Evolutionary conservation across 2,888 invertebrate genomes (phyloP), one percentile per base, ranked within the genome.

Genomic region (Trichopria drosophilae): DNA sequence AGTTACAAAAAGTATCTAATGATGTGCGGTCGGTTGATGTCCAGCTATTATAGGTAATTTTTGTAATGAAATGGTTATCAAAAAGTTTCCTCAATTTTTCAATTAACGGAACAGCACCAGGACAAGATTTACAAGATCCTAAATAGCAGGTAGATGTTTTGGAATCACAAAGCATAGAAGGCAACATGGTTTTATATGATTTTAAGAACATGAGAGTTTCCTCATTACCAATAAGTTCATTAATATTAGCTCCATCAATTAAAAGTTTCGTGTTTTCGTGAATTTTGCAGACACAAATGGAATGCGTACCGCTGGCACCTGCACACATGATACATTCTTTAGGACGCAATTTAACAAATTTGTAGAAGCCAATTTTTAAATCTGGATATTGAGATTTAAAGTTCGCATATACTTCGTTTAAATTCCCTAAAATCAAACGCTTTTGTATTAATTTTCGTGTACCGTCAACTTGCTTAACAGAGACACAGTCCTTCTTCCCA

Each of bases 201-300:
- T 15, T 6, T 7, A 37, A 23, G 5, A 22, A 37, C 15, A 15
- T 4, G 7, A 37, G 4, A 7, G 2, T 23, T 37, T 23, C 3
- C 15, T 37, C 23, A 15, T 23, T 12, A 37, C 15, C 37, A 37
- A n/a, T 10, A 12, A 37, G 37, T 13, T 37, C n/a, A 37, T n/a
- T 23, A 5, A 37, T 24, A 5, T 24, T 37, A 7, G 23, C 10
- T 12, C 23, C 37, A 6, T 37, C 19, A 12, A 37, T 12, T 12
- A 37, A 7, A 24, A 37, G 16, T 20, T 37, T 37, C 10, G 37
- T 37, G 22, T 37, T 37, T 12, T 23, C 24, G 4, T 37, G 37
- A n/a, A n/a, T n/a, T n/a, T n/a, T n/a, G n/a, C n/a, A n/a, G n/a
- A n/a, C n/a, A n/a, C n/a, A n/a, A n/a, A n/a, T n/a, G n/a, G n/a